A percentile compares a stretch with the other conserved stretches of the same genome.
phyloP scores from a whole-genome alignment of 2,113 vertebrate genomes.

The Trachemys scripta region DNA sequence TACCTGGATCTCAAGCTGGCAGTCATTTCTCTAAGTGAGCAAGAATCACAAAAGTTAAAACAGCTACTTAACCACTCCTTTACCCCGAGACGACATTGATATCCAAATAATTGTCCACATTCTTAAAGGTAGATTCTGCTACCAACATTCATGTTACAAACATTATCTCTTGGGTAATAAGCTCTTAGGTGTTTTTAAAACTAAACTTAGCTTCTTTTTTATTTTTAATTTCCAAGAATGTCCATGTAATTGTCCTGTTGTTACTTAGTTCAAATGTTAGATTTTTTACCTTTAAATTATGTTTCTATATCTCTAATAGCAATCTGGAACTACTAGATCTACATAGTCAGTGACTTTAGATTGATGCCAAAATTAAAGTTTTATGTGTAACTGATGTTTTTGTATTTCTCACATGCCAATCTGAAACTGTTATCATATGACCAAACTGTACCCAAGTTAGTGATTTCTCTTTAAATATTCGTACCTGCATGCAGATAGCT shows the following conservation, averaged over 20 bases:
- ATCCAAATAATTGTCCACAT: not conserved
- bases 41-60: accelerated
- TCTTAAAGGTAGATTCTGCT: not conserved
- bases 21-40: not conserved
- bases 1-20: not conserved
- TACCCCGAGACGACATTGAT: accelerated
- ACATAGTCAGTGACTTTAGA: not conserved
- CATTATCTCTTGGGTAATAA: not conserved
- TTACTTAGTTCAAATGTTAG: not conserved
- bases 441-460: not conserved
- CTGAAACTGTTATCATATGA: not conserved
- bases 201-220: not conserved
- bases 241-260: not conserved
- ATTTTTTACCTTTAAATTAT: not conserved
- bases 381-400: accelerated
- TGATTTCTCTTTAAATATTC: not conserved
- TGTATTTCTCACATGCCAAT: not conserved
- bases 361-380: accelerated
- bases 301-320: accelerated
- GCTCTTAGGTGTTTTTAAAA: not conserved
- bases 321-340: accelerated
- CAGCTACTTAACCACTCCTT: accelerated
- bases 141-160: not conserved
- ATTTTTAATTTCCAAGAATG: not conserved
- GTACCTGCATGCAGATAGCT: not conserved